Evolutionary conservation across 2,888 invertebrate species (phyloP).

Genomic region (Magallana nippona): DNA sequence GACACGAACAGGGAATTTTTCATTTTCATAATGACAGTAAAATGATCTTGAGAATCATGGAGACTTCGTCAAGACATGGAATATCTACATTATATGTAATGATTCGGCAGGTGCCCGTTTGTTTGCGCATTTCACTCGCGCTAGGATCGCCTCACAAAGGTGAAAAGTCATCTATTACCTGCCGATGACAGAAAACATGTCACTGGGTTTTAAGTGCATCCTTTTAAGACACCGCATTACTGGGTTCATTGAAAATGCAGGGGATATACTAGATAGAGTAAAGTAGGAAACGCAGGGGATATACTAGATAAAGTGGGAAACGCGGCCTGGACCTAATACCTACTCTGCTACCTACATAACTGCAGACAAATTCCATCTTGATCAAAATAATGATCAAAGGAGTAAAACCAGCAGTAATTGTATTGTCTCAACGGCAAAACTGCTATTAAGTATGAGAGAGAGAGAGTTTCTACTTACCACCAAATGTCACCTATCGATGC

Average conservation of each 20-base stretch:
- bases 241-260: slow-evolving; percentile 31
- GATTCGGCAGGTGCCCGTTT: slow-evolving; percentile 36
- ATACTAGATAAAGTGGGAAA: background rate
- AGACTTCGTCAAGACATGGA: slow-evolving; percentile 11
- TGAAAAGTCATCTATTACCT: slow-evolving; percentile 46
- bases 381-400: no score
- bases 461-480: slow-evolving; percentile 46
- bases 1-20: slow-evolving; percentile 28
- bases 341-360: no score
- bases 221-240: slow-evolving; percentile 26
- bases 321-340: no score
- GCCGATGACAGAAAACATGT: slow-evolving; percentile 39
- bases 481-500: slow-evolving; percentile 43
- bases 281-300: background rate
- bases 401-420: no score
- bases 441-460: no score
- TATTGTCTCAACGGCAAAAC: no score
- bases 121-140: slow-evolving; percentile 43
- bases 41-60: slow-evolving; percentile 24
- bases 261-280: background rate
- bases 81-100: background rate
- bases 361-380: no score
- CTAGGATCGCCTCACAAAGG: slow-evolving; percentile 38
- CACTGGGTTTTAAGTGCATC: slow-evolving; percentile 35
- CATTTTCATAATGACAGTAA: slow-evolving; percentile 29